Evolutionary conservation across 2,797 vertebrate species (phyloP).

Genomic region (Eleutherodactylus coqui): DNA sequence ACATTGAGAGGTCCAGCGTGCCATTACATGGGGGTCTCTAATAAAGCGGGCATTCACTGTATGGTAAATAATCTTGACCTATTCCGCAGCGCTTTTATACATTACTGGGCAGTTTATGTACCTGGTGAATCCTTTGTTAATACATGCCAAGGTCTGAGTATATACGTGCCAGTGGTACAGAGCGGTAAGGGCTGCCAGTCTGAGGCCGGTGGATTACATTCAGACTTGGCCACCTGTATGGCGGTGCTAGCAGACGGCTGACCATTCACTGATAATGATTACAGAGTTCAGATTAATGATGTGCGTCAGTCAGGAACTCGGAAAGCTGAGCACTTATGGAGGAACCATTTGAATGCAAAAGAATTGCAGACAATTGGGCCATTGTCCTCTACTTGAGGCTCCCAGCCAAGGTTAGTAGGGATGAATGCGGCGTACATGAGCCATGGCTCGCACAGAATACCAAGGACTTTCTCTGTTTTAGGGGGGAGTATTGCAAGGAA

Average conservation of each 20-base stretch:
- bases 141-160: neutral
- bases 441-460: slow-evolving; percentile 70
- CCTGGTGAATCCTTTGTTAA: no score
- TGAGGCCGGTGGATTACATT: neutral
- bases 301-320: slow-evolving; percentile 68
- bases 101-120: no score
- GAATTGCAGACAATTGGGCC: slow-evolving; percentile 69
- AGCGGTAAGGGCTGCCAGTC: neutral
- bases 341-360: slow-evolving; percentile 68
- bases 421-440: slow-evolving; percentile 70
- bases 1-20: no score
- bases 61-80: no score
- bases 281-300: slow-evolving; percentile 71
- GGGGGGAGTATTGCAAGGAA: slow-evolving; percentile 20
- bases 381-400: slow-evolving; percentile 70
- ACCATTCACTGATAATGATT: slow-evolving; percentile 9
- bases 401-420: slow-evolving; percentile 69
- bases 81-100: no score
- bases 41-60: no score
- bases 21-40: no score
- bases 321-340: slow-evolving; percentile 65
- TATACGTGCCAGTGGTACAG: neutral
- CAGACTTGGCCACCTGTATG: neutral
- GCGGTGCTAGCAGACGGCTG: neutral
- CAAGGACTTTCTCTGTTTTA: slow-evolving; percentile 66